These are phyloP conservation scores for Entomobrya multifasciata DNA, from an alignment of 2,888 invertebrate species.

Conservation along the genomic window DNA sequence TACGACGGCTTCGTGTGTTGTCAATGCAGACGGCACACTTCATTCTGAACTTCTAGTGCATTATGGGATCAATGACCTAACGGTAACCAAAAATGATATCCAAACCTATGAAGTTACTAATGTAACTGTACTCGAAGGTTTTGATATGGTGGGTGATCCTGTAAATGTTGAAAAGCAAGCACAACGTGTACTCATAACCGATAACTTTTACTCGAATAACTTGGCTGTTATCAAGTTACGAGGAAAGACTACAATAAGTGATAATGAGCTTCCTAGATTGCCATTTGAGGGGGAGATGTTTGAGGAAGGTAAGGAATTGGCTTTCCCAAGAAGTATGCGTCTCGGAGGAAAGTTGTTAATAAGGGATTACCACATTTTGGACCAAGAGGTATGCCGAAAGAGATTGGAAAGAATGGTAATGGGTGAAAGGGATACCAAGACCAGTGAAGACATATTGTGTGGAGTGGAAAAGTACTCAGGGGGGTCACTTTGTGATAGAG, in stretches of 20 bases:
- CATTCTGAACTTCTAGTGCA: no score
- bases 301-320: background rate
- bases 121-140: background rate
- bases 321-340: background rate
- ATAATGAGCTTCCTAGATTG: background rate
- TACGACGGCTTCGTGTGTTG: no score
- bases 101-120: no score
- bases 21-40: no score
- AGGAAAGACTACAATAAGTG: background rate
- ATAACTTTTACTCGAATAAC: background rate
- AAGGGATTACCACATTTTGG: background rate
- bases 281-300: background rate
- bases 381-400: background rate
- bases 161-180: background rate
- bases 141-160: background rate
- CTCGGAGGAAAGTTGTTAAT: background rate
- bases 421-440: background rate
- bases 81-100: no score
- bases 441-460: background rate
- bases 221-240: background rate
- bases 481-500: slow-evolving; percentile 35
- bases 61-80: no score
- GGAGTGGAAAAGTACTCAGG: slow-evolving; percentile 51
- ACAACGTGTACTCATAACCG: background rate
- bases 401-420: background rate